Evolutionary conservation across 92 coral and sea anemone species (phyloP).

Genomic region (Chrysogorgia sp.): DNA sequence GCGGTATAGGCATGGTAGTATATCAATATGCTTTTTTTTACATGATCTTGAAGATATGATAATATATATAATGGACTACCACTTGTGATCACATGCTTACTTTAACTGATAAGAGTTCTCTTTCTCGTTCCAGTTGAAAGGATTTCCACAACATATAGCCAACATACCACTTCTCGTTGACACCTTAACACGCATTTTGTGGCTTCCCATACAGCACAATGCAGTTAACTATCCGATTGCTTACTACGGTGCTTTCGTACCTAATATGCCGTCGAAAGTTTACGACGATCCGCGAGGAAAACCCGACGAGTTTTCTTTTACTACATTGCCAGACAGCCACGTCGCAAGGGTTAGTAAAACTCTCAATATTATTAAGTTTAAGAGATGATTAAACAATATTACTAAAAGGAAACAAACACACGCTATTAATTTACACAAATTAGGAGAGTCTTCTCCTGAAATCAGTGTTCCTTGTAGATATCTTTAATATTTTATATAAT

Average conservation of each 20-base stretch:
- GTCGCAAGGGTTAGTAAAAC: conserved; percentile 77
- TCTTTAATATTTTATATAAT: too few relatives aligned
- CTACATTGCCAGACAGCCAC: conserved; percentile 78
- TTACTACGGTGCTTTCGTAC: conserved; percentile 90
- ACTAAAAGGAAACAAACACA: neutral
- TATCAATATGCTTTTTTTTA: too few relatives aligned
- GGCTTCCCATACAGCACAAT: conserved; percentile 88
- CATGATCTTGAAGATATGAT: too few relatives aligned
- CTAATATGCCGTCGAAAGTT: conserved; percentile 93
- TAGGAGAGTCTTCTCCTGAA: too few relatives aligned
- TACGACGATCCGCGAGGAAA: conserved; percentile 85
- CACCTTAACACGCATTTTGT: conserved; percentile 77
- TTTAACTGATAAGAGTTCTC: neutral
- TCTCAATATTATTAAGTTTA: neutral
- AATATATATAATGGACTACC: too few relatives aligned
- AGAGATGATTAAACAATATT: neutral
- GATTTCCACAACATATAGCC: conserved; percentile 71
- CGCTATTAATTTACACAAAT: too few relatives aligned
- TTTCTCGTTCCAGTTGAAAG: conserved; percentile 66
- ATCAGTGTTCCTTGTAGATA: too few relatives aligned
- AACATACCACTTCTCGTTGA: conserved; percentile 51
- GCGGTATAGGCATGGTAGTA: conserved; percentile 89
- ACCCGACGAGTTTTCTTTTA: conserved; percentile 60
- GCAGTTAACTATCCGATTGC: conserved; percentile 96
- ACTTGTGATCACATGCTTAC: too few relatives aligned